phyloP scores from a whole-genome alignment of 2,888 invertebrate species.

The Chrysina gloriosa region DNA sequence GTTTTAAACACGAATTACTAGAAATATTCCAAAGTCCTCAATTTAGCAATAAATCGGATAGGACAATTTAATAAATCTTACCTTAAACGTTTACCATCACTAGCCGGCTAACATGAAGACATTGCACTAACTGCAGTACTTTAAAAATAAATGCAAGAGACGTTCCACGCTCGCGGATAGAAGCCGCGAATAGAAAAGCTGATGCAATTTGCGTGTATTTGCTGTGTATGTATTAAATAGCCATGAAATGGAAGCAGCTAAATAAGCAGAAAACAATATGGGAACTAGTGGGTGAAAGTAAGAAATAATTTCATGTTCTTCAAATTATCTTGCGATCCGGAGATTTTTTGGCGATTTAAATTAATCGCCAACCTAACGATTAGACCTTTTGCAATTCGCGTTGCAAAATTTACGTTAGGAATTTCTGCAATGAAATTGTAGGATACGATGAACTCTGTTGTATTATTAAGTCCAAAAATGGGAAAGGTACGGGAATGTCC shows the following conservation, averaged over 20 bases:
- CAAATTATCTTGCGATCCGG: not conserved
- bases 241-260: not conserved
- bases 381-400: not conserved
- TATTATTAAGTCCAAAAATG: not conserved
- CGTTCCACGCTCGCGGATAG: not conserved
- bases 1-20: not conserved
- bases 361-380: not conserved
- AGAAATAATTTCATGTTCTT: not conserved
- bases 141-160: conserved; percentile 20
- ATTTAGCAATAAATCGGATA: too few relatives aligned
- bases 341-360: not conserved
- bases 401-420: not conserved
- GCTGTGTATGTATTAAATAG: not conserved
- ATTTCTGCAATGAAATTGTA: not conserved
- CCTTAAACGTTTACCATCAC: not conserved
- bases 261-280: not conserved
- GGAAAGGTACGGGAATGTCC: not conserved
- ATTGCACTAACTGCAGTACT: not conserved
- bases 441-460: not conserved
- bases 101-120: conserved; percentile 1
- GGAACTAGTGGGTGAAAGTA: not conserved
- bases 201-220: conserved; percentile 7
- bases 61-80: conserved; percentile 16
- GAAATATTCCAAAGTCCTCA: too few relatives aligned
- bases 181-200: too few relatives aligned